Base-by-base conservation (phyloP, 2,113 vertebrate species). In the Amphiprion ocellaris region DNA sequence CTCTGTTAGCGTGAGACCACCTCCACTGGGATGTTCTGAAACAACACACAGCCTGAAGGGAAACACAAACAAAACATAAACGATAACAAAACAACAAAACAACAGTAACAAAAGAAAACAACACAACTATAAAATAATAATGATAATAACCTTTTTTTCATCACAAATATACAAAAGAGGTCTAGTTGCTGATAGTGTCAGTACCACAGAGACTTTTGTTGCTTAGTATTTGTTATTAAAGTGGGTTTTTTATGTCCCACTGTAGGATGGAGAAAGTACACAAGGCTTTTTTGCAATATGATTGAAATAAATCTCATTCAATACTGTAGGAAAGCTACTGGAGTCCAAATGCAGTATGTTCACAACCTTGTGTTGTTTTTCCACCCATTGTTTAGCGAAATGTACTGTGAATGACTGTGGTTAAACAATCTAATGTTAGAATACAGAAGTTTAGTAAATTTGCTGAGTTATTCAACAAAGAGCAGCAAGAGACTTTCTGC, bases 21-120 rank as follows among this genome's bases (percentile, higher is more conserved):
- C 95, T 97, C 97, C 96, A 96, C 95, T 93, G 96, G 96, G 92
- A 96, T 95, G 95, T 96, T 98, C 96, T 97, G 96, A 98, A 97
- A 98, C 94, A 97, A 97, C 94, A 97, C 97, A 98, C 97, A 97
- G 95, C 97, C 97, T 98, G 96, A 97, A 96, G 96, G 92, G 96
- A 96, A 97, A 95, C 90, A 94, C 83, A 96, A 94, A 97, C 93
- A 93, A 96, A 52, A 21, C 93, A 96, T 90, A 87, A 79, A 92
- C 41, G 14, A 44, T 44, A 44, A 15, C 41, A n/a, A n/a, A 55
- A 54, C 11, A 68, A 64, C 7, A 92, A 92, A 69, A 71, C 10
- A 93, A 94, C 17, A 79, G 86, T 64, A 67, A 89, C 23, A 55
- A 65, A 78, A 7, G 10, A 92, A 90, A 69, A 71, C 10, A 93